Conservation (phyloP, 23 tunicate species). For the Oikopleura dioica region DNA sequence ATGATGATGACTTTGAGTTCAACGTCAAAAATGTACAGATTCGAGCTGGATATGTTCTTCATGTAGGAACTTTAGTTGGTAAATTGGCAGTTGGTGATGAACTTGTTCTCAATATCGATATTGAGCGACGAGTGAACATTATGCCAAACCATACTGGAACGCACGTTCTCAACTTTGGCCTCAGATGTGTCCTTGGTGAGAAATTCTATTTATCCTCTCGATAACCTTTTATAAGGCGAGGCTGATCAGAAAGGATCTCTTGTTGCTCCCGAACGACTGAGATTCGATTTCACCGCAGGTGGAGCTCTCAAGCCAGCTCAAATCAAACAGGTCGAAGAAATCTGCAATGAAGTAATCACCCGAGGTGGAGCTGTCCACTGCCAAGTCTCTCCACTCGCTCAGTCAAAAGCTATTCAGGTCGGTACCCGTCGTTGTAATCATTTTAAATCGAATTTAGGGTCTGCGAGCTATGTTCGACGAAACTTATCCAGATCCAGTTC, state of each 20-base stretch:
- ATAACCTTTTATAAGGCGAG: too few relatives aligned
- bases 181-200: slow-evolving; percentile 46
- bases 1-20: slow-evolving; percentile 41
- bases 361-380: slow-evolving; percentile 26
- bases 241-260: slow-evolving; percentile 92
- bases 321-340: slow-evolving; percentile 37
- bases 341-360: slow-evolving; percentile 35
- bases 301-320: slow-evolving; percentile 44
- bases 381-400: slow-evolving; percentile 24
- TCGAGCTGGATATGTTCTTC: slow-evolving; percentile 87
- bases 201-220: too few relatives aligned
- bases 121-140: slow-evolving; percentile 26
- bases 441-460: too few relatives aligned
- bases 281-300: slow-evolving; percentile 90
- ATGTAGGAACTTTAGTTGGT: slow-evolving; percentile 80
- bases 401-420: slow-evolving; percentile 73
- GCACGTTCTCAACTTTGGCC: slow-evolving; percentile 67
- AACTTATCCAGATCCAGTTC: slow-evolving; percentile 92
- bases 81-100: slow-evolving; percentile 34
- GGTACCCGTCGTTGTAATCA: too few relatives aligned
- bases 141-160: slow-evolving; percentile 84
- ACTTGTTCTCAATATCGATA: slow-evolving; percentile 31
- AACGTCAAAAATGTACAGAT: slow-evolving; percentile 70
- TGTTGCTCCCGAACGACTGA: slow-evolving; percentile 49
- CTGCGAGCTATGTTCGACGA: slow-evolving; percentile 92